Percentiles rank a stretch among this genome's conserved stretches.
These are phyloP conservation scores for Monoplex corrugatus DNA, from an alignment of 2,888 invertebrate species.

Conservation along the genomic window DNA sequence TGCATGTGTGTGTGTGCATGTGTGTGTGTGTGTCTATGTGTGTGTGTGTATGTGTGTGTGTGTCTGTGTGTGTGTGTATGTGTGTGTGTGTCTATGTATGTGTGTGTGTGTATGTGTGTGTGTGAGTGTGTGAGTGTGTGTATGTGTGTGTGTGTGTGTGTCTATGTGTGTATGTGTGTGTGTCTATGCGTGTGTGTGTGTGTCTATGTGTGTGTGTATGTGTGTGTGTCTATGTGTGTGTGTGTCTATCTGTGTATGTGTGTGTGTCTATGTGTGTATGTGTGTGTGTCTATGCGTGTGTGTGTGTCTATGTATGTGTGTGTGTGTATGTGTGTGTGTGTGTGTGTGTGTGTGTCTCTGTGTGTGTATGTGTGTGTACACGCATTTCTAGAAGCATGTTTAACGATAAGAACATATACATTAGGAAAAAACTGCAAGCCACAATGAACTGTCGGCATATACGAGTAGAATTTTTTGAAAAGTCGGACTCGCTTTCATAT, in stretches of 20 bases:
- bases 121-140: neutral
- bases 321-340: neutral
- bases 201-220: constrained; percentile 13
- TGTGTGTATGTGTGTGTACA: too few species aligned
- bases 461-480: too few species aligned
- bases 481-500: too few species aligned
- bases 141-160: neutral
- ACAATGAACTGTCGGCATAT: too few species aligned
- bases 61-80: neutral
- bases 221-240: neutral
- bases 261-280: too few species aligned
- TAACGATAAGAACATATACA: too few species aligned
- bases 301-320: too few species aligned
- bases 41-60: neutral
- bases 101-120: constrained; percentile 6
- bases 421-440: too few species aligned
- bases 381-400: too few species aligned
- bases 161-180: neutral
- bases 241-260: neutral
- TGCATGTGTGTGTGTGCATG: neutral
- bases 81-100: constrained; percentile 6
- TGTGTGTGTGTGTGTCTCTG: neutral
- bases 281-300: too few species aligned
- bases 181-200: neutral
- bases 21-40: too few species aligned